Evolutionary conservation across 2,797 vertebrate genomes (phyloP).

Genomic region (Scolopax bukidnonensis): DNA sequence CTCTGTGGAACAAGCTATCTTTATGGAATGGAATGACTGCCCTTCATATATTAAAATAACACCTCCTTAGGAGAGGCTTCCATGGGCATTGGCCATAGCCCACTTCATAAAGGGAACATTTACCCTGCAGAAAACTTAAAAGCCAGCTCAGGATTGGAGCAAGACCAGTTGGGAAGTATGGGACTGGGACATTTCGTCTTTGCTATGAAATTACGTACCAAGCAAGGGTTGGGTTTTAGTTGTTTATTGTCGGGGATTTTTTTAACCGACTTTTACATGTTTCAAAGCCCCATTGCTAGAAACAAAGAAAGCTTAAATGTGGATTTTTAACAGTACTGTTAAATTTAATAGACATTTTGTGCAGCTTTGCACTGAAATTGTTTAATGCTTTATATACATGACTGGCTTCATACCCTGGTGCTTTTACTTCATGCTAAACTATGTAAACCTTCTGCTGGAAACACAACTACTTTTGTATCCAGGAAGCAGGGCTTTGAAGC

Average conservation of each 20-base stretch:
- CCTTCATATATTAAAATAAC: slow-evolving; percentile 82
- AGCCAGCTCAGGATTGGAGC: slow-evolving; percentile 64
- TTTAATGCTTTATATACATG: slow-evolving; percentile 67
- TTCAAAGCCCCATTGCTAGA: slow-evolving; percentile 39
- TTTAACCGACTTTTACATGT: slow-evolving; percentile 11
- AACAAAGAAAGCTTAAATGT: slow-evolving; percentile 69
- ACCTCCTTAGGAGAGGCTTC: slow-evolving; percentile 77
- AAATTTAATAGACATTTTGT: slow-evolving; percentile 72
- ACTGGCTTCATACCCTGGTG: slow-evolving; percentile 44
- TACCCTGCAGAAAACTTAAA: slow-evolving; percentile 60
- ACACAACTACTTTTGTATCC: slow-evolving; percentile 72
- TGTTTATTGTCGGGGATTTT: slow-evolving; percentile 1
- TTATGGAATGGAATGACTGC: slow-evolving; percentile 78
- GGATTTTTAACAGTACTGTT: slow-evolving; percentile 66
- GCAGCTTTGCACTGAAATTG: slow-evolving; percentile 63
- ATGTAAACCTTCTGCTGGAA: slow-evolving; percentile 60
- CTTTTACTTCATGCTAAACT: slow-evolving; percentile 61
- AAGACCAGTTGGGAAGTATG: slow-evolving; percentile 49
- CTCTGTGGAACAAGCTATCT: slow-evolving; percentile 77
- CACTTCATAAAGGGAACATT: slow-evolving; percentile 77
- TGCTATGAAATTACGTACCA: background rate
- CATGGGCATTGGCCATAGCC: slow-evolving; percentile 50
- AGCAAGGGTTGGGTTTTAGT: background rate
- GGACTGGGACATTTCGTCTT: background rate
- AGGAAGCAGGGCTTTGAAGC: slow-evolving; percentile 63